These are phyloP conservation scores for Hydropsyche betteni DNA, from an alignment of 2,888 invertebrate genomes.

Conservation along the genomic window DNA sequence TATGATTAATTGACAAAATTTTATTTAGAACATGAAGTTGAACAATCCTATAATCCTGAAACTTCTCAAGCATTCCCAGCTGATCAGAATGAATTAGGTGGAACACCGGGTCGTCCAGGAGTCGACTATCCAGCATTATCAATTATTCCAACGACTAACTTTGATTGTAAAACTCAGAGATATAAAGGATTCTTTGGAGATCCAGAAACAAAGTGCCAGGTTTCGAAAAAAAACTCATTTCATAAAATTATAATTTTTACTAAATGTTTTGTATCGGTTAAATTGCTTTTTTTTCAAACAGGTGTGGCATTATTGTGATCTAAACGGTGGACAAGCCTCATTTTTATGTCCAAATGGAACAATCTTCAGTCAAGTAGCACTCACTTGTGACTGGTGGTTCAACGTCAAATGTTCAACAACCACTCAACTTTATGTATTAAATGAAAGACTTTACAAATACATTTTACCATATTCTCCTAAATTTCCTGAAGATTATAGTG, in stretches of 20 bases:
- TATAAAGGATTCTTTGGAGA: conserved; percentile 93
- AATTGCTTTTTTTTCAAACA: conserved; percentile 56
- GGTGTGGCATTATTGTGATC: conserved; percentile 93
- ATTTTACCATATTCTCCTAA: conserved; percentile 86
- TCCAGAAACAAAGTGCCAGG: conserved; percentile 87
- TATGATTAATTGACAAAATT: conserved; percentile 8
- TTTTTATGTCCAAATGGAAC: conserved; percentile 91
- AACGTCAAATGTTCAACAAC: conserved; percentile 88
- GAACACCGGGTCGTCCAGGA: conserved; percentile 74
- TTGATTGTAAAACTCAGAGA: conserved; percentile 83
- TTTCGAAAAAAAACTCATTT: conserved; percentile 55
- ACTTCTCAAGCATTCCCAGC: conserved; percentile 39
- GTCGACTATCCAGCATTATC: conserved; percentile 83
- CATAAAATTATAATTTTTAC: not conserved
- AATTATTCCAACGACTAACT: conserved; percentile 78
- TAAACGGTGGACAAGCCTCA: conserved; percentile 89
- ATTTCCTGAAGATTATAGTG: conserved; percentile 90
- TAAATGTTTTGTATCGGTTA: conserved; percentile 40
- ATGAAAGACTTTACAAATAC: conserved; percentile 88
- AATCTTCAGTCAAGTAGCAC: conserved; percentile 87
- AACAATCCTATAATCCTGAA: conserved; percentile 52
- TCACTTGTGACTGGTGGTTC: conserved; percentile 95
- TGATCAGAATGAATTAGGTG: conserved; percentile 58
- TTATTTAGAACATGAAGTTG: conserved; percentile 47
- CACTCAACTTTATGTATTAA: conserved; percentile 85